Base-by-base conservation (phyloP, 1,140 invertebrate species). In the Copidosoma floridanum region DNA sequence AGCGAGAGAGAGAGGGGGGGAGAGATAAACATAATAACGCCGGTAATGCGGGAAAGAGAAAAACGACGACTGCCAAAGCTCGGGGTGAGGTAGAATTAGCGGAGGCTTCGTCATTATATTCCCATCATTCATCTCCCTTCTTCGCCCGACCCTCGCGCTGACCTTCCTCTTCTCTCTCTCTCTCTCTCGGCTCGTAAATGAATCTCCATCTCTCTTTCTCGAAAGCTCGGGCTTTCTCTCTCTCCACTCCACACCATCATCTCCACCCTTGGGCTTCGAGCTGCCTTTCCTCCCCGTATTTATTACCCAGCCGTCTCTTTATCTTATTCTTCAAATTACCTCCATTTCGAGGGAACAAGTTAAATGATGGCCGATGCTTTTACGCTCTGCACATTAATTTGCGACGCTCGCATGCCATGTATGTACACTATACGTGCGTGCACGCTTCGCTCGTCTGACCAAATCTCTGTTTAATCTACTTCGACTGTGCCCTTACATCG, bases 91-190 rank as follows among this genome's bases (percentile, higher is more conserved):
- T 63, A 56, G 72, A 61, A 67, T 71, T 71, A 68, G 68, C 53
- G 64, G 63, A 68, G 59, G 53, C 64, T 62, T 64, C 65, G 65
- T 72, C 67, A 69, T 72, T 71, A 70, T 71, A 70, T 70, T 70
- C 64, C 63, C 68, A 71, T 71, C 64, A 71, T 67, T 70, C 70
- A 70, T 57, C 64, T 26, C 47, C 57, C 63, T 64, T 51, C 40
- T 61, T 32, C 29, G 6, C 57, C 43, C 47, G 43, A 18, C 24
- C 35, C 11, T 48, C n/a, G n/a, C n/a, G 2, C 14, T 21, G 20
- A 26, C 26, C 32, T 56, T 38, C 20, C 12, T 37, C 24, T 53
- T 41, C 53, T 60, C 14, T 54, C 57, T 63, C 38, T 41, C 46
- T 37, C n/a, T 56, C 26, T 7, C 21, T 0, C 37, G 27, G 12